These are phyloP conservation scores for Dromius quadrimaculatus DNA, from an alignment of 2,888 invertebrate species.

Conservation along the genomic window DNA sequence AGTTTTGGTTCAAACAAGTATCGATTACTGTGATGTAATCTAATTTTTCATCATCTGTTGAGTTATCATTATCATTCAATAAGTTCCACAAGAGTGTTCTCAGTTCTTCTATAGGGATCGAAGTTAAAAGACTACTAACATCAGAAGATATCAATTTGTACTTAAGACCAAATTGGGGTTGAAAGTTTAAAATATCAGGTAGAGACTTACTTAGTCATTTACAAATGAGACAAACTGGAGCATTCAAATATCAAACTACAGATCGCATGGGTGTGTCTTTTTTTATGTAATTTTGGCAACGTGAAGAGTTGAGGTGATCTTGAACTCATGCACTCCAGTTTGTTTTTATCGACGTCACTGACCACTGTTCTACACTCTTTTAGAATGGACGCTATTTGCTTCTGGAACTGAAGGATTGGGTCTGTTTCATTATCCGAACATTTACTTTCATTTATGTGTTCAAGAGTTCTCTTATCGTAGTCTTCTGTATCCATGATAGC, in stretches of 20 bases:
- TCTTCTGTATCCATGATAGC: slow-evolving; percentile 7
- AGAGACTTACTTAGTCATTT: not conserved
- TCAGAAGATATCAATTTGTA: no score
- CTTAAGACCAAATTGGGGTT: no score
- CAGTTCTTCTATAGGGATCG: no score
- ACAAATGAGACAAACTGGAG: not conserved
- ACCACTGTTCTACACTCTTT: slow-evolving; percentile 14
- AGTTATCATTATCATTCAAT: no score
- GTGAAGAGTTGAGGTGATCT: slow-evolving; percentile 1
- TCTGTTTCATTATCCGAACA: not conserved
- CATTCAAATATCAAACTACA: not conserved
- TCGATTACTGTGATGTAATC: no score
- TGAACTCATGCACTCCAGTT: not conserved
- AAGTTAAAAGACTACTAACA: no score
- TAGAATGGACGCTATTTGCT: not conserved
- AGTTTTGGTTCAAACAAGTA: no score
- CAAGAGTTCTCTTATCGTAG: not conserved
- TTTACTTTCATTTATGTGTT: not conserved
- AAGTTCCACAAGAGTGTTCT: no score
- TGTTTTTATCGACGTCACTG: not conserved
- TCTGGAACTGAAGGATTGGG: not conserved
- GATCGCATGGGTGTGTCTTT: slow-evolving; percentile 13
- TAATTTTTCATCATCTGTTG: no score
- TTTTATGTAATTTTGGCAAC: slow-evolving; percentile 3
- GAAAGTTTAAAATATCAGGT: not conserved